Conservation (phyloP, 2,797 vertebrate genomes). For the Atherinosoma microstoma region DNA sequence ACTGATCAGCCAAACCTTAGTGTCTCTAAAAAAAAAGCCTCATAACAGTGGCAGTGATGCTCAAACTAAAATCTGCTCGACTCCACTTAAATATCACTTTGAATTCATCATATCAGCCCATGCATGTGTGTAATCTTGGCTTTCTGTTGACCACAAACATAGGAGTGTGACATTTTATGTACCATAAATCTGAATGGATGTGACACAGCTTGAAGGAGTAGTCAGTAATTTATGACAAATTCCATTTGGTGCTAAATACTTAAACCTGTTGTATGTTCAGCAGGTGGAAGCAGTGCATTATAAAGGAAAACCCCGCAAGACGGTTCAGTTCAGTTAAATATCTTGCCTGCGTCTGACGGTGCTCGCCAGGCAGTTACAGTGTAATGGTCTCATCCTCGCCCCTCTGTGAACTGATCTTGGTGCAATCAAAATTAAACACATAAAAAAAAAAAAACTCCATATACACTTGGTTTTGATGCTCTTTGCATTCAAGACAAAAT, state of each 20-base stretch:
- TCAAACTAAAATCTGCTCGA: slow-evolving; percentile 33
- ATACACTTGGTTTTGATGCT: slow-evolving; percentile 42
- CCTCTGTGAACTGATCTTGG: slow-evolving; percentile 31
- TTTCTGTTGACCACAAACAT: slow-evolving; percentile 1
- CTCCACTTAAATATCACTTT: slow-evolving; percentile 1
- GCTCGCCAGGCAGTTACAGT: slow-evolving; percentile 71
- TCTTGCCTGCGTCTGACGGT: slow-evolving; percentile 38
- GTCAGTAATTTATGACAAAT: slow-evolving; percentile 26
- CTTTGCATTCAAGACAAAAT: slow-evolving; percentile 20
- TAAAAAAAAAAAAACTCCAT: slow-evolving; percentile 26
- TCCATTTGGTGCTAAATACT: slow-evolving; percentile 37
- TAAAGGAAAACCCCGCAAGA: slow-evolving; percentile 20
- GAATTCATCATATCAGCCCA: slow-evolving; percentile 31
- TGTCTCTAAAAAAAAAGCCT: slow-evolving; percentile 32
- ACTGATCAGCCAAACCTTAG: background rate
- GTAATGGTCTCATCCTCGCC: slow-evolving; percentile 65
- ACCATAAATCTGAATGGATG: slow-evolving; percentile 20
- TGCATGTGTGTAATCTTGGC: slow-evolving; percentile 49
- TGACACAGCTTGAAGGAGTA: slow-evolving; percentile 27
- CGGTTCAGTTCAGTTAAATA: slow-evolving; percentile 43
- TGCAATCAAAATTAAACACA: slow-evolving; percentile 48
- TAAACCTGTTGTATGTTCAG: slow-evolving; percentile 36
- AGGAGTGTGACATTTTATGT: slow-evolving; percentile 15
- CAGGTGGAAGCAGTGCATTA: slow-evolving; percentile 56
- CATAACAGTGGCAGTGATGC: slow-evolving; percentile 21